A percentile compares a stretch with the other conserved stretches of the same genome.
Evolutionary conservation across 2,797 vertebrate species (phyloP).

Genomic region (Gambelia wislizenii): DNA sequence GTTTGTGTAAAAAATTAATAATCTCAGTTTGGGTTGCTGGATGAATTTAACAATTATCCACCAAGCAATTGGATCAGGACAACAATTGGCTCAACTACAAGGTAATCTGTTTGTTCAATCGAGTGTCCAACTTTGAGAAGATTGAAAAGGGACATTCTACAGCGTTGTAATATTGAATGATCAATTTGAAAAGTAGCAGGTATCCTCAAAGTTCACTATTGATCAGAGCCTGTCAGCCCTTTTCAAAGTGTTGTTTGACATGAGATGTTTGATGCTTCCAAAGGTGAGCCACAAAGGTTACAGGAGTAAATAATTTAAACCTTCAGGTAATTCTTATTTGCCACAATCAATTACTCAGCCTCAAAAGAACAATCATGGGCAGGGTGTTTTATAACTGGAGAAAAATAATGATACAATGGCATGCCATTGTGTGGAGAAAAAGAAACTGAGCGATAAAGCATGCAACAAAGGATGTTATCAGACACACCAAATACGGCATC

Average conservation of each 20-base stretch:
- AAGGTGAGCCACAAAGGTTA: slow-evolving; percentile 18
- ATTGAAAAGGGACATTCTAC: neutral
- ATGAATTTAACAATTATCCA: neutral
- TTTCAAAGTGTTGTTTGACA: neutral
- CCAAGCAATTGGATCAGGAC: neutral
- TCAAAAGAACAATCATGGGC: neutral
- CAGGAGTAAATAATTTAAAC: slow-evolving; percentile 21
- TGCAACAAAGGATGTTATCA: too few species aligned
- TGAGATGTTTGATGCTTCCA: neutral
- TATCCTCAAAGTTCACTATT: neutral
- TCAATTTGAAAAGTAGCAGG: slow-evolving; percentile 21
- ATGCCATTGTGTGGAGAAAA: neutral
- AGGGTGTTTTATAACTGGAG: neutral
- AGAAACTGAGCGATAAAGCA: neutral
- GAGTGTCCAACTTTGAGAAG: neutral
- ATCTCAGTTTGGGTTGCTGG: neutral
- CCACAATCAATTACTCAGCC: neutral
- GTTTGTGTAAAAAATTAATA: neutral
- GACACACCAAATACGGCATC: too few species aligned
- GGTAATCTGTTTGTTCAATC: neutral
- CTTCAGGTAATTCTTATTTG: neutral
- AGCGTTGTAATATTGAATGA: neutral
- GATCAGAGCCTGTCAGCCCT: slow-evolving; percentile 20
- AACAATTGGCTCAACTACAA: neutral
- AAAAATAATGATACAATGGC: neutral